Evolutionary conservation across 1,140 invertebrate species (phyloP).

Genomic region (Mesaphorura yosii): DNA sequence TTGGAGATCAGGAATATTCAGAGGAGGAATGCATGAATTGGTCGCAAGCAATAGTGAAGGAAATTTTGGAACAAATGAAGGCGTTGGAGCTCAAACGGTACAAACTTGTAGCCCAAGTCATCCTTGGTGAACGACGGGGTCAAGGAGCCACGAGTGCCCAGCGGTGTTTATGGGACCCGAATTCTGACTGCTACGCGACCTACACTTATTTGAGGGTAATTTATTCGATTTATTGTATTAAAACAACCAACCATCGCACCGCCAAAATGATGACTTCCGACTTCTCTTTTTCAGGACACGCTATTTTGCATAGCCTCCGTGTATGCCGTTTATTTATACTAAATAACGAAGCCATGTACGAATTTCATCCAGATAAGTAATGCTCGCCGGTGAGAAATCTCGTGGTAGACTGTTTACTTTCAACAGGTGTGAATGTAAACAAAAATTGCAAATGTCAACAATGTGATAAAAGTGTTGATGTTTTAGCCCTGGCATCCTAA

Average conservation of each 20-base stretch:
- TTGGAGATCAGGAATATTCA: conserved; percentile 32
- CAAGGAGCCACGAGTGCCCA: conserved; percentile 40
- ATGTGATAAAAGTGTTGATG: no score
- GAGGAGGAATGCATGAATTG: conserved; percentile 35
- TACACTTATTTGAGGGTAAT: conserved; percentile 29
- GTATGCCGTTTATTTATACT: conserved; percentile 30
- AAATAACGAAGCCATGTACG: conserved; percentile 1
- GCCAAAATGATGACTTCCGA: background rate
- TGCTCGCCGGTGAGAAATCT: no score
- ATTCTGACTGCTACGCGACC: conserved; percentile 41
- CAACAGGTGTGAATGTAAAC: no score
- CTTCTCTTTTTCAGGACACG: conserved; percentile 25
- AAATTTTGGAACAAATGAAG: conserved; percentile 37
- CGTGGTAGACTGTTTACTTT: no score
- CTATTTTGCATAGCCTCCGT: conserved; percentile 28
- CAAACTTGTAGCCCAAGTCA: conserved; percentile 40
- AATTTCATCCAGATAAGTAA: no score
- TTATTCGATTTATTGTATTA: background rate
- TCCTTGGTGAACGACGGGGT: conserved; percentile 41
- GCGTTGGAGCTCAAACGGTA: conserved; percentile 38
- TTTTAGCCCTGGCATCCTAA: no score
- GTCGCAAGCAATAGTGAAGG: conserved; percentile 34
- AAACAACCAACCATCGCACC: conserved; percentile 2
- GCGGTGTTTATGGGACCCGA: conserved; percentile 43
- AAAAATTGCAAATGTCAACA: no score